Evolutionary conservation across 1,140 invertebrate genomes (phyloP).

Genomic region (Ylistrum balloti): DNA sequence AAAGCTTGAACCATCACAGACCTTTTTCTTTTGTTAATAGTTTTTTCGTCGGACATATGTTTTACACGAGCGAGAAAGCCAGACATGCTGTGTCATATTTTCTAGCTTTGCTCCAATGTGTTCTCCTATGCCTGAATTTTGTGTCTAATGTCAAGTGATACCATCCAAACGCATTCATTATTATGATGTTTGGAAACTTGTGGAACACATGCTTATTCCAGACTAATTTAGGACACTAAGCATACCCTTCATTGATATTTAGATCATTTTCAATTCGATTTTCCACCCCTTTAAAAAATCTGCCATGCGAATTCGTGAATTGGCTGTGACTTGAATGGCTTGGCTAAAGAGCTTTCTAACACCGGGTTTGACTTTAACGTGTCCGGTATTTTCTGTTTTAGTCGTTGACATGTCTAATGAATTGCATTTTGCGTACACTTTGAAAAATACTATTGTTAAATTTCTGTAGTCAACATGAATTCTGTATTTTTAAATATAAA

Average conservation of each 20-base stretch:
- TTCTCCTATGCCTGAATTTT: too few species aligned
- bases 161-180: not conserved
- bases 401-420: too few species aligned
- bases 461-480: too few species aligned
- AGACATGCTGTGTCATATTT: not conserved
- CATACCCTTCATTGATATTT: not conserved
- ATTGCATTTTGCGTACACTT: too few species aligned
- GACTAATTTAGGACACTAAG: not conserved
- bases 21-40: not conserved
- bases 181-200: not conserved
- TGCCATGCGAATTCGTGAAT: not conserved
- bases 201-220: too few species aligned
- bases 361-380: too few species aligned
- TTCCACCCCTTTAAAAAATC: not conserved
- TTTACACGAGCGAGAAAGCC: not conserved
- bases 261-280: not conserved
- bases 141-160: too few species aligned
- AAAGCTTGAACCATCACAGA: not conserved
- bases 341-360: not conserved
- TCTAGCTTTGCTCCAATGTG: not conserved
- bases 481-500: too few species aligned
- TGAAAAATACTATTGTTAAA: too few species aligned
- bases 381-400: too few species aligned
- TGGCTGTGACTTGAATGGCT: not conserved
- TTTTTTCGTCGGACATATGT: not conserved